These are phyloP conservation scores for Delichon dasypus DNA, from an alignment of 2,797 vertebrate genomes.

Conservation along the genomic window DNA sequence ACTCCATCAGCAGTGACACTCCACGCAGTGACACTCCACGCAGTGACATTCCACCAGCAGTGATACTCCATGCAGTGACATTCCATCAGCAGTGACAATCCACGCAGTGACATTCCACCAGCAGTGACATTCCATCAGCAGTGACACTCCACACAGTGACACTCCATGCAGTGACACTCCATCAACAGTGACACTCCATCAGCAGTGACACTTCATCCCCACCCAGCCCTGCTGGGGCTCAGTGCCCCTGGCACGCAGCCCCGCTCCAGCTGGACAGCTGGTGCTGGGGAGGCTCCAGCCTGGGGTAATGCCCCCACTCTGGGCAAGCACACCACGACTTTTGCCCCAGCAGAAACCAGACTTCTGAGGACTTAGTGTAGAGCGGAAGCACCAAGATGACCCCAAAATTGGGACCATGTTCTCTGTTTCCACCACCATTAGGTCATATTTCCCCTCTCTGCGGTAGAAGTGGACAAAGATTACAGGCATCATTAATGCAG, in stretches of 20 bases:
- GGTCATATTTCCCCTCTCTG: not conserved
- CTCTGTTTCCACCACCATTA: not conserved
- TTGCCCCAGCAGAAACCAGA: not conserved
- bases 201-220: not conserved
- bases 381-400: not conserved
- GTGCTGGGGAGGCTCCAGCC: not conserved
- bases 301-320: not conserved
- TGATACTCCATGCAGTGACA: too few relatives aligned
- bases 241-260: fast-evolving
- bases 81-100: too few relatives aligned
- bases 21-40: too few relatives aligned
- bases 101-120: too few relatives aligned
- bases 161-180: too few relatives aligned
- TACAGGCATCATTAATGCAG: not conserved
- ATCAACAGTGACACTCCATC: too few relatives aligned
- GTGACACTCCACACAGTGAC: too few relatives aligned
- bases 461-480: not conserved
- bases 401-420: not conserved
- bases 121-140: too few relatives aligned
- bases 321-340: not conserved
- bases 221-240: too few relatives aligned
- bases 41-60: too few relatives aligned
- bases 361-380: not conserved
- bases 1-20: too few relatives aligned
- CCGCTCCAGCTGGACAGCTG: fast-evolving